phyloP scores from a whole-genome alignment of 2,113 vertebrate genomes.

The Onychostruthus taczanowskii region DNA sequence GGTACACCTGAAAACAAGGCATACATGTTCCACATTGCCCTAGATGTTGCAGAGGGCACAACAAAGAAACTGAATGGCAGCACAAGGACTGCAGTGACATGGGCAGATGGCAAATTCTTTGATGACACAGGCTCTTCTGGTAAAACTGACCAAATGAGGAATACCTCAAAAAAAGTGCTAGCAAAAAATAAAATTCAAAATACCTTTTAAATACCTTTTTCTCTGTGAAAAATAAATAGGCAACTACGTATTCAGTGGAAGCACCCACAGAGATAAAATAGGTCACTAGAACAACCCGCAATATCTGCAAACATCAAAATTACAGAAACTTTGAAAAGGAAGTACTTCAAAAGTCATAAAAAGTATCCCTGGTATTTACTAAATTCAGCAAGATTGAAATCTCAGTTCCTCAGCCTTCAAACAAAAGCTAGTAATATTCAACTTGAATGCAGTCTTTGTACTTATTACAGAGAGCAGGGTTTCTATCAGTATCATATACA shows the following conservation, averaged over 20 bases:
- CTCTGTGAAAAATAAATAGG: not conserved
- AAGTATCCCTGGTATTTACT: not conserved
- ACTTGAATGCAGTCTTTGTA: not conserved
- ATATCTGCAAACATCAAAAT: not conserved
- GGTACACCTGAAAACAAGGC: not conserved
- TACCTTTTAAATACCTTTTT: not conserved
- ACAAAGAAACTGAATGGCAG: not conserved
- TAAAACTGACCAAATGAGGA: not conserved
- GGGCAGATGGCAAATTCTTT: not conserved
- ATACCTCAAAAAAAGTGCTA: not conserved
- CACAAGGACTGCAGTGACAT: not conserved
- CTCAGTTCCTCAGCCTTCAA: not conserved
- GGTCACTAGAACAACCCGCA: accelerated
- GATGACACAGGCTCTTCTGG: not conserved
- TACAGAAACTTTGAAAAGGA: not conserved
- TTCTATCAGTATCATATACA: not conserved
- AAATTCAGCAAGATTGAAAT: not conserved
- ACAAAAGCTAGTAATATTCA: not conserved
- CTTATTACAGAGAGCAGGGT: not conserved
- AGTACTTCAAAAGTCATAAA: not conserved
- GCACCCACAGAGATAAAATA: not conserved
- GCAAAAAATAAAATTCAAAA: not conserved
- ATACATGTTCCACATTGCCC: accelerated
- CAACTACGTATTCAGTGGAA: not conserved
- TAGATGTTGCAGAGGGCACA: not conserved